Evolutionary conservation across 2,113 vertebrate genomes (phyloP), one percentile per base, ranked within the genome.

Genomic region (Tapirus terrestris): DNA sequence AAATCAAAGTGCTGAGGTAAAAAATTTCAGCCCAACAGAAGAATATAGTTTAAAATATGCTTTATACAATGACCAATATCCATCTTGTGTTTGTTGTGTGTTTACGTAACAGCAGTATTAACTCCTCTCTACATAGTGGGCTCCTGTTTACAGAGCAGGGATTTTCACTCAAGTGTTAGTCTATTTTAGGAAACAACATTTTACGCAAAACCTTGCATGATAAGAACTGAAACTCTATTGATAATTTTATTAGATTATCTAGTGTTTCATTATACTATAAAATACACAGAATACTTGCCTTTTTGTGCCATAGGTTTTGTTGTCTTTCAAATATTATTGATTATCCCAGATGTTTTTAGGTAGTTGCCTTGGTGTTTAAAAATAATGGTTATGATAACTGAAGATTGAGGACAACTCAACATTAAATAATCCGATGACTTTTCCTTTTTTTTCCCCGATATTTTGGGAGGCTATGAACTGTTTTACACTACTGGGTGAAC

Each of bases 301-400:
- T 79, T 86, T 39, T 67, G 25, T 96, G 39, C 4, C 60, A n/a
- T 29, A 51, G 36, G 23, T 81, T 65, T 84, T 21, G 2, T 73
- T 96, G 86, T 89, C 43, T 96, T 91, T 77, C 8, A 82, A 60
- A 60, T 92, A 89, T 21, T 56, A 33, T 23, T 95, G 60, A 70
- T 65, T 95, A 60, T 73, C 25, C 11, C 29, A 61, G 12, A 39
- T 86, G 56, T 61, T 86, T 68, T 94, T 31, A 73, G 14, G 5
- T 75, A 65, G 63, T 86, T 95, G 61, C 20, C 31, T 82, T 94
- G 29, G 51, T 70, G 31, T 84, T 90, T 67, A 93, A 87, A 92
- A 92, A 51, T 84, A 80, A 70, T 67, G 23, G n/a, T 48, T 20
- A 27, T 39, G 0, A 25, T 85, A 63, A 90, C 33, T 29, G 51